A percentile compares a stretch with the other conserved stretches of the same genome.
Conservation (phyloP, 64 coral and sea anemone species). For the Montipora cactus region DNA sequence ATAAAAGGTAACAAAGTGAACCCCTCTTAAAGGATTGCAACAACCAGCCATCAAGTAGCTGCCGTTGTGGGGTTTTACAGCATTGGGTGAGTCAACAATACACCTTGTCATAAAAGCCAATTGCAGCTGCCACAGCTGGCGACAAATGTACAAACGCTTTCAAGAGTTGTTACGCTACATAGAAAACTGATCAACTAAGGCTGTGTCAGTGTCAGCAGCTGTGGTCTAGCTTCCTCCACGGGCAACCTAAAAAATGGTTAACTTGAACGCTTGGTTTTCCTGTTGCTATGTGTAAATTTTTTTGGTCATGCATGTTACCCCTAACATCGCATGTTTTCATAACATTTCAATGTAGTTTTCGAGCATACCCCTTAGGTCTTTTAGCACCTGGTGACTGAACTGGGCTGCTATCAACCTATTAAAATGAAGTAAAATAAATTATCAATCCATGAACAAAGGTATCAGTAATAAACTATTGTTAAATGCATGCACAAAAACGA, state of each 20-base stretch:
- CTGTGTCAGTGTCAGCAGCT: constrained; percentile 13
- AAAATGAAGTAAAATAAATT: neutral
- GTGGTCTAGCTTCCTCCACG: constrained; percentile 11
- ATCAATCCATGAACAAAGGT: constrained; percentile 26
- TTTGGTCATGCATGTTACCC: neutral
- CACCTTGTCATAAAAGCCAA: too few species aligned
- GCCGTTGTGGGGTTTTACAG: neutral
- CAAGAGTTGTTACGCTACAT: neutral
- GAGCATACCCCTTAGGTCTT: constrained; percentile 8
- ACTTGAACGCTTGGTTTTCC: constrained; percentile 17
- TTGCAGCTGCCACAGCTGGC: neutral
- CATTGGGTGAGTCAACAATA: too few species aligned
- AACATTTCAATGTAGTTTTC: constrained; percentile 11
- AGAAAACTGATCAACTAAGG: neutral
- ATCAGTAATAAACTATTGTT: neutral
- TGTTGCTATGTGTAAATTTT: neutral
- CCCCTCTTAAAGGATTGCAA: too few species aligned
- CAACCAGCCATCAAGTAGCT: neutral
- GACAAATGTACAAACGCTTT: constrained; percentile 4
- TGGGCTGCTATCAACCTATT: constrained; percentile 12
- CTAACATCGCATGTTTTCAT: constrained; percentile 13
- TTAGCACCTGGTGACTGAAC: constrained; percentile 41
- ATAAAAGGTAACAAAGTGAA: neutral
- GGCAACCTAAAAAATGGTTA: neutral
- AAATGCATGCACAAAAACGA: neutral